These are phyloP conservation scores for Pammene aurita DNA, from an alignment of 2,888 invertebrate species.

Conservation along the genomic window DNA sequence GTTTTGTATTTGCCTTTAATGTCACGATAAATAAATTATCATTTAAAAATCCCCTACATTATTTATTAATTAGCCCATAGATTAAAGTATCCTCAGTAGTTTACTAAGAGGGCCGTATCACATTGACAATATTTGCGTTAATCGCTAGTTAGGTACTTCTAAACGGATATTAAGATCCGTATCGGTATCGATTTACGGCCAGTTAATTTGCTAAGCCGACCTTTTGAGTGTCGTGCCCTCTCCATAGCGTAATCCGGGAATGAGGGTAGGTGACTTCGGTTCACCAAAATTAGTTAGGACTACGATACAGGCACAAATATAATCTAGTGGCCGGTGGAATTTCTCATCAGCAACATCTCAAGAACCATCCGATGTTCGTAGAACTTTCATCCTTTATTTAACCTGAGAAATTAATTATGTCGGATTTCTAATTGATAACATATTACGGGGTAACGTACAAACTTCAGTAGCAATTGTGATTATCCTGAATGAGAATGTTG, in stretches of 20 bases:
- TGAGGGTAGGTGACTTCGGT: not conserved
- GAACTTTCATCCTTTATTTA: not conserved
- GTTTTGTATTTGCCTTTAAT: too few species aligned
- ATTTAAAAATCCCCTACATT: too few species aligned
- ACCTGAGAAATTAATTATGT: not conserved
- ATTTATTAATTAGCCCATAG: too few species aligned
- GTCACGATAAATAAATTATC: too few species aligned
- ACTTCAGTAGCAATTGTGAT: too few species aligned
- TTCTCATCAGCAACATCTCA: not conserved
- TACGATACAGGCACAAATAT: not conserved
- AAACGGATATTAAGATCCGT: constrained; percentile 35
- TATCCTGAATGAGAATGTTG: too few species aligned
- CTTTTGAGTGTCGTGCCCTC: constrained; percentile 4
- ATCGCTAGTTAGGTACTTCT: not conserved
- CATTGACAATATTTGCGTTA: constrained; percentile 5
- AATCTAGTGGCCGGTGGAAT: not conserved
- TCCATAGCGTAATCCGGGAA: not conserved
- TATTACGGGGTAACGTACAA: too few species aligned
- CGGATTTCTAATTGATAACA: too few species aligned
- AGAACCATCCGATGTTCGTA: not conserved
- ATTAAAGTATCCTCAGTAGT: too few species aligned
- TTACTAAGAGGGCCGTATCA: not conserved
- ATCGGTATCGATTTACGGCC: constrained; percentile 30
- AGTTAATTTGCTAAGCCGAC: constrained; percentile 25
- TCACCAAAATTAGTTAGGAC: not conserved